Conservation (phyloP, 2,888 invertebrate genomes). For the Arrhopalites spinosus region DNA sequence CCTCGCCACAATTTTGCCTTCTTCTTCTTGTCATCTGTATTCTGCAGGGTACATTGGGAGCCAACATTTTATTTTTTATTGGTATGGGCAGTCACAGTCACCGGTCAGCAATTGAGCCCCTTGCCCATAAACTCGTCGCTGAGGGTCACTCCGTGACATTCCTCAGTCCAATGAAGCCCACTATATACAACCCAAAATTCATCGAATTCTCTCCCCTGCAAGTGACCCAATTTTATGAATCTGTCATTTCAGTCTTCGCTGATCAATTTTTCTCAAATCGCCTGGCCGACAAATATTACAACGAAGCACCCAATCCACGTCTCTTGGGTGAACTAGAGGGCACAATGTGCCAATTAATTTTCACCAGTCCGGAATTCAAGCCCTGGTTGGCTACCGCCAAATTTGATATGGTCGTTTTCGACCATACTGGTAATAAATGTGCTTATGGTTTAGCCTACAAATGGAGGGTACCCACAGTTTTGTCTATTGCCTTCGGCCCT, state of each 20-base stretch:
- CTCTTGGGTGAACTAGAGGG: not conserved
- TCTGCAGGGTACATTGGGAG: not conserved
- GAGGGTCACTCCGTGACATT: slow-evolving; percentile 19
- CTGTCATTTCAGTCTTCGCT: not conserved
- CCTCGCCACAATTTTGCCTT: too few species aligned
- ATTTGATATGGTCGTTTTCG: slow-evolving; percentile 8
- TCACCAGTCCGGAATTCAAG: slow-evolving; percentile 5
- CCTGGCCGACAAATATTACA: not conserved
- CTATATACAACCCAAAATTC: not conserved
- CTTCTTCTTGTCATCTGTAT: too few species aligned
- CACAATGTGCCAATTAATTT: not conserved
- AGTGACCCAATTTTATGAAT: not conserved
- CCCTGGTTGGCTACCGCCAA: not conserved
- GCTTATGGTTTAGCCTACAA: slow-evolving; percentile 1
- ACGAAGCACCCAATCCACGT: not conserved
- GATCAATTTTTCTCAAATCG: not conserved
- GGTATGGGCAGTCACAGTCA: slow-evolving; percentile 2
- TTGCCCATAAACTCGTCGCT: not conserved
- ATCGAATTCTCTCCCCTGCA: not conserved
- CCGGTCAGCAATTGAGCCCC: not conserved
- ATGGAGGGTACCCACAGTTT: not conserved
- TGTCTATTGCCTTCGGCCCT: not conserved
- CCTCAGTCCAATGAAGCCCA: not conserved
- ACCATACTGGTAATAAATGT: not conserved
- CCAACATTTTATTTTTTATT: slow-evolving; percentile 8